Evolutionary conservation across 2,888 invertebrate genomes (phyloP).

Genomic region (Melolontha melolontha): DNA sequence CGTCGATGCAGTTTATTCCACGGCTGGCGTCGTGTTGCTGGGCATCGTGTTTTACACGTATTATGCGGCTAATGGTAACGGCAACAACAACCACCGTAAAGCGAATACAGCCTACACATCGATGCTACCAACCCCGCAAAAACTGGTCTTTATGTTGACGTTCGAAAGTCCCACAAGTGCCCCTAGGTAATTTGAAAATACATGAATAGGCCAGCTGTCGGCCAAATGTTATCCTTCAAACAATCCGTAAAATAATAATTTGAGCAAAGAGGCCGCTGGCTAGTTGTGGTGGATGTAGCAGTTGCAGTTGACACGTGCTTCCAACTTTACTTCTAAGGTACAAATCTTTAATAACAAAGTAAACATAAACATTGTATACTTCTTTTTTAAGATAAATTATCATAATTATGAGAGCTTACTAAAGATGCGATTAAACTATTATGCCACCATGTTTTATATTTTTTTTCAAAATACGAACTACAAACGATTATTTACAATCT

Average conservation of each 20-base stretch:
- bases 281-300: neutral
- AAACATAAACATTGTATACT: constrained; percentile 4
- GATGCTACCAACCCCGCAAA: neutral
- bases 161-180: constrained; percentile 28
- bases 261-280: constrained; percentile 29
- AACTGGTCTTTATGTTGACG: constrained; percentile 14
- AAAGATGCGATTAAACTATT: too few species aligned
- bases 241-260: constrained; percentile 35
- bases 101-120: neutral
- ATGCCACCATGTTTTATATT: too few species aligned
- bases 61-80: too few species aligned
- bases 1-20: too few species aligned
- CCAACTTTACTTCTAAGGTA: neutral
- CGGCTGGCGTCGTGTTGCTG: too few species aligned
- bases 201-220: constrained; percentile 30
- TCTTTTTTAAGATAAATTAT: neutral
- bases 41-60: too few species aligned
- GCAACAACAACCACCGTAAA: neutral
- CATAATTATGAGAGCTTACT: too few species aligned
- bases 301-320: constrained; percentile 20
- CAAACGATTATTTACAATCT: too few species aligned
- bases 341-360: constrained; percentile 14
- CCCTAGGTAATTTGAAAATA: constrained; percentile 26
- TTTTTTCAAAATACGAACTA: too few species aligned
- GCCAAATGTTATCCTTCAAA: constrained; percentile 32